These are phyloP conservation scores for Zaprionus taronus DNA, from an alignment of 1,140 invertebrate genomes.

Conservation along the genomic window DNA sequence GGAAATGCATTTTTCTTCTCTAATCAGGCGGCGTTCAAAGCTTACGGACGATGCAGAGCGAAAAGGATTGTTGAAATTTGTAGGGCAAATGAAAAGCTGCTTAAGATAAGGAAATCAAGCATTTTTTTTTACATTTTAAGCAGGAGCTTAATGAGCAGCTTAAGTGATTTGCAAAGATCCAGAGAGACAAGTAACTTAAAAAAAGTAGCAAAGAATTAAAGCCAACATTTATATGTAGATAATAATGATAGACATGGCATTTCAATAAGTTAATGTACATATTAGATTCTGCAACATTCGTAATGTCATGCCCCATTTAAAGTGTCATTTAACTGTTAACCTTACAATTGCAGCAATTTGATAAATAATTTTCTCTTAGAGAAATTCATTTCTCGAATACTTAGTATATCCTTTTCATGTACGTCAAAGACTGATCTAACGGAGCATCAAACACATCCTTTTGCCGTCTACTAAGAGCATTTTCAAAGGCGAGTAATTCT, in stretches of 20 bases:
- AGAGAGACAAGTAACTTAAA: conserved; percentile 20
- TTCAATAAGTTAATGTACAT: too few species aligned
- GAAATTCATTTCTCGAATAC: neutral
- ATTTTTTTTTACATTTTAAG: conserved; percentile 36
- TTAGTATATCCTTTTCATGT: neutral
- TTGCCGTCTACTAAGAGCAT: neutral
- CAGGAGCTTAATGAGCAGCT: conserved; percentile 37
- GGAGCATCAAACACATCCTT: neutral
- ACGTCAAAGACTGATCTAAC: conserved; percentile 3
- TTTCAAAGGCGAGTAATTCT: conserved; percentile 4
- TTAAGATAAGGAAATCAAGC: conserved; percentile 65
- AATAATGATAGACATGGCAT: neutral
- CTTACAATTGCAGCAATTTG: neutral
- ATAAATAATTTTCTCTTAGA: neutral
- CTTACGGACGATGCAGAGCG: neutral
- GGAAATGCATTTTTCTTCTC: conserved; percentile 53
- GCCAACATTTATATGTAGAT: neutral
- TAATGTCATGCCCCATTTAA: neutral
- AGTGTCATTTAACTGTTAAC: neutral
- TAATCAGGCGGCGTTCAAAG: neutral
- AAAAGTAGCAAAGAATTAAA: neutral
- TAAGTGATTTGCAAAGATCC: conserved; percentile 33
- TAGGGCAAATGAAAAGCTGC: conserved; percentile 58
- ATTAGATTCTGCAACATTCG: too few species aligned
- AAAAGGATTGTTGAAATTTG: conserved; percentile 11